These are phyloP conservation scores for Diuraphis noxia DNA, from an alignment of 1,140 invertebrate genomes.

Conservation along the genomic window DNA sequence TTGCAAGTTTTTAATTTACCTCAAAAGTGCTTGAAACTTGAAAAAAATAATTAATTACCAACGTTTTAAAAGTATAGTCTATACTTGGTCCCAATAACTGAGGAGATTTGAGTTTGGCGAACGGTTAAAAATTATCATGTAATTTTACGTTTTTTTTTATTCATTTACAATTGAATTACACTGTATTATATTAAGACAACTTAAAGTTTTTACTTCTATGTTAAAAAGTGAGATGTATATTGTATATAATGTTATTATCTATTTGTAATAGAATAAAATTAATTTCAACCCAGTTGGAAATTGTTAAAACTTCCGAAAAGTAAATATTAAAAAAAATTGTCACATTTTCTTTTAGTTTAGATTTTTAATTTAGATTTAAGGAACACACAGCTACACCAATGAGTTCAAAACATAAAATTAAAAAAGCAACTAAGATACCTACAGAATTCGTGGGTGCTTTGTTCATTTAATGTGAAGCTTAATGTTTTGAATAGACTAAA, in stretches of 20 bases:
- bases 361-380: background rate
- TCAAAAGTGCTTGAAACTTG: background rate
- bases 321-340: conserved; percentile 8
- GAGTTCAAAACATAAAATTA: background rate
- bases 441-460: background rate
- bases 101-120: background rate
- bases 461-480: background rate
- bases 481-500: background rate
- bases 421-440: background rate
- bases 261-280: background rate
- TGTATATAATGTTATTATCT: background rate
- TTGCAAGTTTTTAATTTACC: background rate
- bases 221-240: background rate
- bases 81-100: background rate
- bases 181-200: background rate
- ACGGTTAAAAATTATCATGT: background rate
- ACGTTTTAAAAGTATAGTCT: background rate
- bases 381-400: background rate
- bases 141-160: too few species aligned
- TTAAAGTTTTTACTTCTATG: background rate
- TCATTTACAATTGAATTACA: background rate
- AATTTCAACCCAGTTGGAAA: background rate
- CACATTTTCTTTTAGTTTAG: background rate
- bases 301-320: background rate
- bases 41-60: background rate